phyloP scores from a whole-genome alignment of 2,888 invertebrate genomes.

The Campoplex capitator region DNA sequence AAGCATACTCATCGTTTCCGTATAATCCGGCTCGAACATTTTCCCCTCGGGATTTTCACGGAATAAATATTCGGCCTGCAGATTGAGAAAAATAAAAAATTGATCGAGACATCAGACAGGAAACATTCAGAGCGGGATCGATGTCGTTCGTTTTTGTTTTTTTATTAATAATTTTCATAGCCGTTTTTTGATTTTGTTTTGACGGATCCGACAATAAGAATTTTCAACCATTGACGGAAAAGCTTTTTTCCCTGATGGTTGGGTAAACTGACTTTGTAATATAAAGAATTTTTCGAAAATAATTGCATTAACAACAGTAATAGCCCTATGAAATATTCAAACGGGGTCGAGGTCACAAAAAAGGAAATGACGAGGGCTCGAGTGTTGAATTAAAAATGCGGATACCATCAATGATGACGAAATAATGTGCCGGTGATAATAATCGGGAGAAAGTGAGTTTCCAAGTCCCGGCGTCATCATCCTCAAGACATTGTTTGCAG shows the following conservation, averaged over 20 bases:
- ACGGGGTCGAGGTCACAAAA: not conserved
- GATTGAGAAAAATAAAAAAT: not conserved
- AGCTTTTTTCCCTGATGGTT: not conserved
- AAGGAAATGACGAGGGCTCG: not conserved
- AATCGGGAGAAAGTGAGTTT: not conserved
- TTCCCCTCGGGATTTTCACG: conserved; percentile 89
- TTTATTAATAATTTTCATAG: not conserved
- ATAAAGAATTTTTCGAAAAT: not conserved
- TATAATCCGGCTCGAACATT: conserved; percentile 89
- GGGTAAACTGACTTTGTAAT: not conserved
- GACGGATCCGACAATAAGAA: too few relatives aligned
- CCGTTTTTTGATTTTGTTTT: not conserved
- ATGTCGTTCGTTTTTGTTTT: not conserved
- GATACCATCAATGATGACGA: not conserved
- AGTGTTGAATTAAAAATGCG: not conserved
- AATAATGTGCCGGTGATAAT: not conserved
- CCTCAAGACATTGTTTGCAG: not conserved
- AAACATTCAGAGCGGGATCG: not conserved
- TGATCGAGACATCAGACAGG: not conserved
- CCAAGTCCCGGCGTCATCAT: not conserved
- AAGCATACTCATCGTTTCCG: conserved; percentile 86
- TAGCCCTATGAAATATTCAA: not conserved
- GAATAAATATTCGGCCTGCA: conserved; percentile 89
- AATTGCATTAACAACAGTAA: not conserved
- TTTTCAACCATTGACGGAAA: too few relatives aligned